Evolutionary conservation across 2,113 vertebrate genomes (phyloP).

Genomic region (Callocephalon fimbriatum): DNA sequence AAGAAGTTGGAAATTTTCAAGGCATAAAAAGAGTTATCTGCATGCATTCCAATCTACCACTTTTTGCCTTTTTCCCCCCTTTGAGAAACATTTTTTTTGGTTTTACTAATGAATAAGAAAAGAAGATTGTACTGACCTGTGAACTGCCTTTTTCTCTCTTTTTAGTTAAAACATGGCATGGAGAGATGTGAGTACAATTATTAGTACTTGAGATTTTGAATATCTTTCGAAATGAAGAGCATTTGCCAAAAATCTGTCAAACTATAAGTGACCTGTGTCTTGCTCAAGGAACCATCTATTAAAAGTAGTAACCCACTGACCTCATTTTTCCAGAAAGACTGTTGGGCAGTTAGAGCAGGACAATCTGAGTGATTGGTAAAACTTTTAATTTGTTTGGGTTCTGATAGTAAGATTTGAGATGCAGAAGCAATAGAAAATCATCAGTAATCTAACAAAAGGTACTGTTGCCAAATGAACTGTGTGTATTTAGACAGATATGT

Average conservation of each 20-base stretch:
- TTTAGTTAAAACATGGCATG: background rate
- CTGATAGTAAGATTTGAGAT: background rate
- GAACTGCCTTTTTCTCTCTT: background rate
- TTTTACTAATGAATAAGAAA: background rate
- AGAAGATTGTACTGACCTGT: background rate
- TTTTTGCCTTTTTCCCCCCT: background rate
- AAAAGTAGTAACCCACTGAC: constrained; percentile 10
- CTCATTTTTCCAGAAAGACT: constrained; percentile 21
- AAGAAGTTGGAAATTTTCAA: background rate
- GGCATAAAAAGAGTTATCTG: background rate
- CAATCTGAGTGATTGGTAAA: background rate
- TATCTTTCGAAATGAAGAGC: background rate
- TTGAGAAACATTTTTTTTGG: background rate
- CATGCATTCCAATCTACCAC: background rate
- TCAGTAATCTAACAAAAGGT: background rate
- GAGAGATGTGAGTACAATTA: background rate
- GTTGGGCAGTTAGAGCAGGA: background rate
- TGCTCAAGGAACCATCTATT: background rate
- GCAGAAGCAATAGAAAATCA: background rate
- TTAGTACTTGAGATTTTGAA: background rate
- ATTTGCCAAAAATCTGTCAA: constrained; percentile 38
- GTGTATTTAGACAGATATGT: background rate
- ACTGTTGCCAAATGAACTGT: background rate
- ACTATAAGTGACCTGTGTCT: background rate
- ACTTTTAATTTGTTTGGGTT: background rate